These are phyloP conservation scores for Phenganax subtilis DNA, from an alignment of 92 coral and sea anemone species.

Conservation along the genomic window DNA sequence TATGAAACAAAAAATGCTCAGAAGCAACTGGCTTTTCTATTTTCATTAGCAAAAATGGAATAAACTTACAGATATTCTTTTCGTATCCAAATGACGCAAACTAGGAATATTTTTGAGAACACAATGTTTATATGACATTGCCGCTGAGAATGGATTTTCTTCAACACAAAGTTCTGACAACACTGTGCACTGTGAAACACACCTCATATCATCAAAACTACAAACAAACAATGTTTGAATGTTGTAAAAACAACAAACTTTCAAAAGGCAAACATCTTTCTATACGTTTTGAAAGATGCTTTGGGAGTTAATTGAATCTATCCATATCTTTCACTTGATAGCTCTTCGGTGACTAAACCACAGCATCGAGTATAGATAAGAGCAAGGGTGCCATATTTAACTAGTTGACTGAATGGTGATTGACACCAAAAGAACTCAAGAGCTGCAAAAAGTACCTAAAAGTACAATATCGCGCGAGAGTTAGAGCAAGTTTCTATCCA, in stretches of 20 bases:
- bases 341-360: too few species aligned
- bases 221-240: background rate
- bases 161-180: constrained; percentile 82
- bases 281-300: too few species aligned
- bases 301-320: too few species aligned
- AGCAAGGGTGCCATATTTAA: too few species aligned
- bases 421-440: too few species aligned
- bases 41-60: too few species aligned
- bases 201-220: constrained; percentile 80
- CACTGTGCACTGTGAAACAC: constrained; percentile 67
- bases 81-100: constrained; percentile 92
- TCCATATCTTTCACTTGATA: too few species aligned
- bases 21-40: background rate
- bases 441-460: background rate
- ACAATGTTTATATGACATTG: constrained; percentile 71
- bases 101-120: constrained; percentile 61
- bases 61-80: constrained; percentile 79
- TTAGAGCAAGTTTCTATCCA: background rate
- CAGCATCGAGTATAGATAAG: too few species aligned
- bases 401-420: too few species aligned
- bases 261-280: too few species aligned
- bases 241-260: background rate
- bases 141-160: constrained; percentile 81
- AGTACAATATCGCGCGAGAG: background rate
- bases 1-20: background rate